Evolutionary conservation across 30 jellyfish, hydroid and myxozoan species (phyloP).

Genomic region (Cassiopea andromeda): DNA sequence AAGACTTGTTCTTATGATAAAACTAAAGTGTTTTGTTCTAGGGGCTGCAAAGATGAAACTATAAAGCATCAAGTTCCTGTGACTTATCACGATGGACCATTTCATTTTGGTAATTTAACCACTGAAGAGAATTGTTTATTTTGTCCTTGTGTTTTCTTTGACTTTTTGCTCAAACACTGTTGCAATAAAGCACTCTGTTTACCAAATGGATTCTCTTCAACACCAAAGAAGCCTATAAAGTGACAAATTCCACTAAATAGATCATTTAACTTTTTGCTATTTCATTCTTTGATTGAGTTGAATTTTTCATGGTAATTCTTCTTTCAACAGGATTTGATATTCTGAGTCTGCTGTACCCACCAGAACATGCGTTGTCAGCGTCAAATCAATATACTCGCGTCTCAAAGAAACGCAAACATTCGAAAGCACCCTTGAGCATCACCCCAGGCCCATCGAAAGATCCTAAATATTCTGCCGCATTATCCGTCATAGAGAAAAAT

Average conservation of each 20-base stretch:
- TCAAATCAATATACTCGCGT: constrained; percentile 32
- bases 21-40: constrained; percentile 8
- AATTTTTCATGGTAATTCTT: background rate
- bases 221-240: no score
- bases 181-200: no score
- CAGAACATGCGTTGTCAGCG: constrained; percentile 53
- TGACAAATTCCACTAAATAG: background rate
- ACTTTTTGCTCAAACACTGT: no score
- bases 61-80: constrained; percentile 70
- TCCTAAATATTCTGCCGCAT: constrained; percentile 1
- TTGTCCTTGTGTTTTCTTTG: background rate
- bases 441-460: constrained; percentile 27
- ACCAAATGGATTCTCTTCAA: no score
- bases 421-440: background rate
- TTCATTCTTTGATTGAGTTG: background rate
- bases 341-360: constrained; percentile 45
- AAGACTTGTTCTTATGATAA: no score
- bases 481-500: no score
- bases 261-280: background rate
- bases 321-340: constrained; percentile 41
- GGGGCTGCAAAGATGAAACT: constrained; percentile 76
- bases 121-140: background rate
- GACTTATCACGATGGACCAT: constrained; percentile 89
- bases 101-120: constrained; percentile 61
- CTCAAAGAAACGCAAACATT: background rate